Base-by-base conservation (phyloP, 2,888 invertebrate genomes). In the Mythimna impura region DNA sequence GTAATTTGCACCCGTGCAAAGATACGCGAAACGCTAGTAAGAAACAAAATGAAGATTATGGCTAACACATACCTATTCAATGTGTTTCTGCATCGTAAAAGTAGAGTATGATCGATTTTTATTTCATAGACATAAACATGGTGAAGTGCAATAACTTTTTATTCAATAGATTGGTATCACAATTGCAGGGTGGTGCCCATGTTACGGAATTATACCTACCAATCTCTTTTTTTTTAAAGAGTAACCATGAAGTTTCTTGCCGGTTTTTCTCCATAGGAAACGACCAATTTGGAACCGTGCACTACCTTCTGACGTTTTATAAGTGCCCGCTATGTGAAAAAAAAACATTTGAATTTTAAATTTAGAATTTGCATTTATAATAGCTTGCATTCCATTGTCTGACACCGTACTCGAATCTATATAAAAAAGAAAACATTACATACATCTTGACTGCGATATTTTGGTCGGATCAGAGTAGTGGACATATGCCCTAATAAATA, bases 151-250 rank as follows among this genome's bases (percentile, higher is more conserved):
- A 25, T 50, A 12, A n/a, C 7, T 36, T 71, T 36, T 12, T 20
- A 58, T 34, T 36, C 36, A 57, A 40, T 70, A 30, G 47, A 36
- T 73, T 58, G 25, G n/a, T 20, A 50, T 73, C 17, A 73, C 47
- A 40, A 25, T 17, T 57, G 47, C 14, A 50, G 2, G 36, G 6
- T 57, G n/a, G 17, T 71, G 36, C 25, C n/a, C 12, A 47, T 22
- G n/a, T 30, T 54, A 43, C 34, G 25, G 43, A 7, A 7, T 54
- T 30, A 9, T 5, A 8, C 5, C 55, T n/a, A 12, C n/a, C n/a
- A n/a, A n/a, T n/a, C n/a, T n/a, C n/a, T n/a, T n/a, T n/a, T n/a
- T n/a, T n/a, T n/a, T n/a, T n/a, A n/a, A n/a, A n/a, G n/a, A n/a
- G n/a, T n/a, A n/a, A n/a, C n/a, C n/a, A n/a, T n/a, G n/a, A n/a